Conservation (phyloP, 2,113 vertebrate genomes). For the Macquaria ambigua region DNA sequence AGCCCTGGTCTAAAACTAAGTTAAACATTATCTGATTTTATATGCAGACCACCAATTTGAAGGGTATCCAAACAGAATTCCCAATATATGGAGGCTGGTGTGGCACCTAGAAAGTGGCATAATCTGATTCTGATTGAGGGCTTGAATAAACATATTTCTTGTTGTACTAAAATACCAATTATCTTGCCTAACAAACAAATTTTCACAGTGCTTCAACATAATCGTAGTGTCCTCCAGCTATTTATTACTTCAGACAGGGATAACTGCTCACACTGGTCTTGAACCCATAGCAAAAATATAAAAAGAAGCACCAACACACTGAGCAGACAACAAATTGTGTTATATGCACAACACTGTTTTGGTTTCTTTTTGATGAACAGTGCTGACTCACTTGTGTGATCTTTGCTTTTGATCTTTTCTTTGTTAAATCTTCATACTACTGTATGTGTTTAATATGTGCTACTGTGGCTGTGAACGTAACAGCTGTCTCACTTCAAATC, state of each 20-base stretch:
- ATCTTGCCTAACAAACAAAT: background rate
- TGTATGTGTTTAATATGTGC: background rate
- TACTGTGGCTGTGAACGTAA: background rate
- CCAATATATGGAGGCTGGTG: background rate
- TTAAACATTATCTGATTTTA: no score
- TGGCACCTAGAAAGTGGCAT: background rate
- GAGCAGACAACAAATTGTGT: background rate
- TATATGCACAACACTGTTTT: no score
- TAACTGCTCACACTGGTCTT: background rate
- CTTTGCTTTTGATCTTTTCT: background rate
- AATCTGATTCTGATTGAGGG: background rate
- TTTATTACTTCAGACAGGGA: background rate
- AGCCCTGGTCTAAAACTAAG: no score
- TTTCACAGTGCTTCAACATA: background rate
- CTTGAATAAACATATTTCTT: background rate
- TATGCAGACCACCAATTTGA: background rate
- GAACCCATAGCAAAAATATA: background rate
- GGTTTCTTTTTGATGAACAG: background rate
- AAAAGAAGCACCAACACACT: no score
- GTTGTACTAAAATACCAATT: no score
- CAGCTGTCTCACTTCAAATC: background rate
- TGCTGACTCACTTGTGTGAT: background rate
- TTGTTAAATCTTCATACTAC: no score
- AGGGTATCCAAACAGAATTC: background rate
- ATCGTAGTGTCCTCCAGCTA: background rate